Conservation (phyloP, 2,797 vertebrate species). For the Cetoscarus ocellatus region DNA sequence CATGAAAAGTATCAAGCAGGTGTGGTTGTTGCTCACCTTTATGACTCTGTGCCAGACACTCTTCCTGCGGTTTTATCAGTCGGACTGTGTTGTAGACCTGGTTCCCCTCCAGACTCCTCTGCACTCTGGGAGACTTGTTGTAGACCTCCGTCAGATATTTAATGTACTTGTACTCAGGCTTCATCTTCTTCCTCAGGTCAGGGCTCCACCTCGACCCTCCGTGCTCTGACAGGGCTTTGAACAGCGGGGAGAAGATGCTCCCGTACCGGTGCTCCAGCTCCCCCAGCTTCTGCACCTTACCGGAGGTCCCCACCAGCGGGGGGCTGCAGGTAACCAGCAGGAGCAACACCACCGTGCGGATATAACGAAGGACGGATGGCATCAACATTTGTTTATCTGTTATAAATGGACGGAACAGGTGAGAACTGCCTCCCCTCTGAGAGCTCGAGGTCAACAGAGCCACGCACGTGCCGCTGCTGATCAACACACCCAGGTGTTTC, state of each 20-base stretch:
- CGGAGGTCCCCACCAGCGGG: constrained; percentile 33
- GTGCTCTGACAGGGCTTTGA: constrained; percentile 87
- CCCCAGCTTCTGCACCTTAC: constrained; percentile 35
- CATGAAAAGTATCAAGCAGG: too few species aligned
- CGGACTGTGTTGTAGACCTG: constrained; percentile 91
- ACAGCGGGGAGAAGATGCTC: constrained; percentile 85
- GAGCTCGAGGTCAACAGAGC: constrained; percentile 47
- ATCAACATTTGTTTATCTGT: constrained; percentile 70
- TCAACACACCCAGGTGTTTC: constrained; percentile 75
- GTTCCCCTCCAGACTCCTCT: constrained; percentile 83
- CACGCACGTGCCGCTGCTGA: constrained; percentile 64
- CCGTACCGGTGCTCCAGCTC: constrained; percentile 61
- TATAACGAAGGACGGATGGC: constrained; percentile 37
- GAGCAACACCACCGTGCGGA: constrained; percentile 53
- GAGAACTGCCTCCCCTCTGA: constrained; percentile 41
- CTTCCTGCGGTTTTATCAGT: constrained; percentile 89
- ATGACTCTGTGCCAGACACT: constrained; percentile 74
- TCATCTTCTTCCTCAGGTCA: constrained; percentile 63
- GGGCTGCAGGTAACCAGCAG: constrained; percentile 50
- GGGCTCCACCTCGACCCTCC: constrained; percentile 75
- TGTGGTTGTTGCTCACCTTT: constrained; percentile 65
- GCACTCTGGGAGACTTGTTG: constrained; percentile 85
- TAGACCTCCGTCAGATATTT: constrained; percentile 93
- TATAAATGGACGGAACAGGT: constrained; percentile 38
- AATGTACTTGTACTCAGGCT: constrained; percentile 89